Evolutionary conservation across 1,140 invertebrate genomes (phyloP).

Genomic region (Drosophila gunungcola): DNA sequence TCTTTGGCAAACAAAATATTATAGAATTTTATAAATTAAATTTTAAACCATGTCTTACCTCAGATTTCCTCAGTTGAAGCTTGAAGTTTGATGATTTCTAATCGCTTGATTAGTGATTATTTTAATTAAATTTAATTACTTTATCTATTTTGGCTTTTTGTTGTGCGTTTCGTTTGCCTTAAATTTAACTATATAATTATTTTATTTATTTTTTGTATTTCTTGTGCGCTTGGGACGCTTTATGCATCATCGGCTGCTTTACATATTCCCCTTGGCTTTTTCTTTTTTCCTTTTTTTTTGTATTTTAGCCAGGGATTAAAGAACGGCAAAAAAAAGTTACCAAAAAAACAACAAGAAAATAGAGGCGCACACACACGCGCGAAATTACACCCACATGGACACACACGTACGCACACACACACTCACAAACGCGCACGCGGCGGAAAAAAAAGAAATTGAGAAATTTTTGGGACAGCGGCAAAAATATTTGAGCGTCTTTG

Average conservation of each 20-base stretch:
- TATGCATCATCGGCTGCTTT: constrained; percentile 20
- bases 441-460: constrained; percentile 50
- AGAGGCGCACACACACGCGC: constrained; percentile 40
- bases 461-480: constrained; percentile 30
- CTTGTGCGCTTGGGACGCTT: constrained; percentile 36
- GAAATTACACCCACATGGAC: constrained; percentile 43
- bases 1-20: not conserved
- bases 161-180: constrained; percentile 66
- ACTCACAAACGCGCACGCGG: constrained; percentile 40
- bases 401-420: constrained; percentile 26
- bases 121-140: constrained; percentile 22
- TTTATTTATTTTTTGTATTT: constrained; percentile 9
- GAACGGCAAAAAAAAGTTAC: constrained; percentile 36
- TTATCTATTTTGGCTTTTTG: constrained; percentile 35
- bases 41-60: constrained; percentile 4
- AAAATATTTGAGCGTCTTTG: constrained; percentile 14
- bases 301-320: constrained; percentile 36
- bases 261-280: constrained; percentile 30
- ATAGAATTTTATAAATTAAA: not conserved
- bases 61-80: not conserved
- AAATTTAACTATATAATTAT: constrained; percentile 25
- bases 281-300: constrained; percentile 10
- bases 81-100: constrained; percentile 3
- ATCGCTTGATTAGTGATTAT: constrained; percentile 1
- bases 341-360: constrained; percentile 59